These are phyloP conservation scores for Ochotona curzoniae DNA, from an alignment of 2,113 vertebrate genomes.

Conservation along the genomic window DNA sequence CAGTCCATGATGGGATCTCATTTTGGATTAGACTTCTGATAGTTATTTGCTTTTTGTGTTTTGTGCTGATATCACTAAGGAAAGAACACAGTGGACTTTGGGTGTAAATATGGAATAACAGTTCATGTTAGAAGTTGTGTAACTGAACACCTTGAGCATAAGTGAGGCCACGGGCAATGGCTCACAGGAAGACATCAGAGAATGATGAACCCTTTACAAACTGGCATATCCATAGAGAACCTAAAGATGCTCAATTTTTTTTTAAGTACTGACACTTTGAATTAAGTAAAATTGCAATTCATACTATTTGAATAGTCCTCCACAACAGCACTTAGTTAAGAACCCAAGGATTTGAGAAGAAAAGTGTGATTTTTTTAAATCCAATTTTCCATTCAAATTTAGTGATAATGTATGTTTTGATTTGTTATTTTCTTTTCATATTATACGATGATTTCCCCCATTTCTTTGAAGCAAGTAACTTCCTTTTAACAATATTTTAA, in stretches of 20 bases:
- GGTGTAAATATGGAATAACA: neutral
- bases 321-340: neutral
- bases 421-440: neutral
- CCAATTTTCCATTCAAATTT: neutral
- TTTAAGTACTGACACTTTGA: neutral
- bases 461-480: neutral
- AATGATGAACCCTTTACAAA: neutral
- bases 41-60: too few relatives aligned
- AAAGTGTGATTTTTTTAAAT: neutral
- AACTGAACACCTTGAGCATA: neutral
- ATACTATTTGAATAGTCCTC: neutral
- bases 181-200: neutral
- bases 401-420: neutral
- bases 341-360: neutral
- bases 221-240: neutral
- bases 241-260: neutral
- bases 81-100: too few relatives aligned
- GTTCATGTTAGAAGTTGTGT: neutral
- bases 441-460: conserved; percentile 13
- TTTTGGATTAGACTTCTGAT: too few relatives aligned
- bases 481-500: neutral
- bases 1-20: too few relatives aligned
- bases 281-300: neutral
- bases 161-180: neutral
- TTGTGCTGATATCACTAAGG: too few relatives aligned